Conservation (phyloP, 1,140 invertebrate species). For the Papilio dardanus region DNA sequence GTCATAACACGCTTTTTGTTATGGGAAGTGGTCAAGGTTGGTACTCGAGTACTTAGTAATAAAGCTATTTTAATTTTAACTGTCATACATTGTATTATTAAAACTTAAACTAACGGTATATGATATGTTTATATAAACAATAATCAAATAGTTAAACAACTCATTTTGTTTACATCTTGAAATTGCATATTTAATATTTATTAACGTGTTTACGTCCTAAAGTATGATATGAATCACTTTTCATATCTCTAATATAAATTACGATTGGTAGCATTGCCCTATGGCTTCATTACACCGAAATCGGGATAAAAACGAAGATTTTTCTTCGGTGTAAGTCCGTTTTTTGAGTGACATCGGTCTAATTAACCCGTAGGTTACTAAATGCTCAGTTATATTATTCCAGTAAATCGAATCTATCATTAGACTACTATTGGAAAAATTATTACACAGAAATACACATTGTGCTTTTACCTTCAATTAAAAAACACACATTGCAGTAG, state of each 20-base stretch:
- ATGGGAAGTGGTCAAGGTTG: background rate
- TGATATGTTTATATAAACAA: constrained; percentile 4
- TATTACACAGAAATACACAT: too few species aligned
- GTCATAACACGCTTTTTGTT: background rate
- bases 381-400: too few species aligned
- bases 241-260: background rate
- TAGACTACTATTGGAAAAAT: too few species aligned
- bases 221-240: background rate
- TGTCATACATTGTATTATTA: background rate
- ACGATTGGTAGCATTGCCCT: background rate
- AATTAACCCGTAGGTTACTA: too few species aligned
- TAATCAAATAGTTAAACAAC: background rate
- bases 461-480: too few species aligned
- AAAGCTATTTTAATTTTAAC: background rate
- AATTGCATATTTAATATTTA: constrained; percentile 14
- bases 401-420: too few species aligned
- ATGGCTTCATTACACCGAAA: too few species aligned
- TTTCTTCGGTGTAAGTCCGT: too few species aligned
- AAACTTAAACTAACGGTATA: background rate
- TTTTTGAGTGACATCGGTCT: too few species aligned
- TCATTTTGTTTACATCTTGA: background rate
- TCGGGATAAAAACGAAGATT: too few species aligned
- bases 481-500: too few species aligned
- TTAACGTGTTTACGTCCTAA: constrained; percentile 1
- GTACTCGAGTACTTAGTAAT: background rate